Base-by-base conservation (phyloP, 2,888 invertebrate genomes). In the Myathropa florea region DNA sequence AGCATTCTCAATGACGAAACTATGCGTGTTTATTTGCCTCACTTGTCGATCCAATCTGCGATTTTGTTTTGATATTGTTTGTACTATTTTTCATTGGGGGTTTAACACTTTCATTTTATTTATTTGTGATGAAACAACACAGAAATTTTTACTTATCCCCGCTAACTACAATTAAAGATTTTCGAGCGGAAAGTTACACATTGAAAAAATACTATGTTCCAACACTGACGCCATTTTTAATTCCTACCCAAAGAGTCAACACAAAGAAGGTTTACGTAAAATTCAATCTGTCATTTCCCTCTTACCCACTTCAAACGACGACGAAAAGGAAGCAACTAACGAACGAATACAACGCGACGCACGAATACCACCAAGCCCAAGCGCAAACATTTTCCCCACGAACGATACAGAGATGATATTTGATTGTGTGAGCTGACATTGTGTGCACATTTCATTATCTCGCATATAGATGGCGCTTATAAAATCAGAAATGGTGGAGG, bases 191-290 rank as follows among this genome's bases (percentile, higher is more conserved):
- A 86, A 86, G 61, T 83, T 86, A 86, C 83, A 86, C 86, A 86
- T 71, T 86, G 86, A 86, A 83, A 83, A 83, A 86, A 76, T 86
- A 78, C 70, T 86, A 86, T 79, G 79, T 83, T 83, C 87, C 83
- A 83, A 87, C 83, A 87, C 87, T 83, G 87, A 87, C 87, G 87
- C 87, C 87, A 87, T 87, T 83, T 87, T 87, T 76, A 83, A 83
- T 83, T 83, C 79, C 75, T 67, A 86, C 70, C 78, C 60, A 75
- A 46, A 83, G 78, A 83, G 73, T 83, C 86, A 83, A 86, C 86
- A 86, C 86, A 86, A 86, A 86, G 86, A 86, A 86, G 71, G 65
- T 86, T 86, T 83, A 83, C 83, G 83, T 78, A 24, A 86, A 86
- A 75, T 78, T 60, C 73, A 82, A 86, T 83, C 83, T 86, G 65